Conservation (phyloP, 1,140 invertebrate species). For the Contarinia nasturtii region DNA sequence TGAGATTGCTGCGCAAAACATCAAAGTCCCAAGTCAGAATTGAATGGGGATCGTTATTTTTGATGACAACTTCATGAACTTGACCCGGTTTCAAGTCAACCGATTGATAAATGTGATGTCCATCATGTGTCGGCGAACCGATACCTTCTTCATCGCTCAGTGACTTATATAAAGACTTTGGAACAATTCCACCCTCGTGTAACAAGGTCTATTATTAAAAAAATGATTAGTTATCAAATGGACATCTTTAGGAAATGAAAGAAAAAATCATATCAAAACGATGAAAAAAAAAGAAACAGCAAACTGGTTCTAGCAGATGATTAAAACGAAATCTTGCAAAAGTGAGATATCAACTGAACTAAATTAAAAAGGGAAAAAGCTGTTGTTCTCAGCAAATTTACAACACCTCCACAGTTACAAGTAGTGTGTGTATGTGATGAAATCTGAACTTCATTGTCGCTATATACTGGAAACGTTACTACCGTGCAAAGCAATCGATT, state of each 20-base stretch:
- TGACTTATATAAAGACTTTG: constrained; percentile 71
- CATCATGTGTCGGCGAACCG: constrained; percentile 15
- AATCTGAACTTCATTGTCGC: no score
- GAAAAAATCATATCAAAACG: not conserved
- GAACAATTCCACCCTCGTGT: constrained; percentile 71
- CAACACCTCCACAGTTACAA: no score
- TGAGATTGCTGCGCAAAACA: constrained; percentile 73
- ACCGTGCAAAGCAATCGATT: not conserved
- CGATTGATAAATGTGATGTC: constrained; percentile 32
- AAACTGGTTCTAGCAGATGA: not conserved
- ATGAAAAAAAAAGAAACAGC: not conserved
- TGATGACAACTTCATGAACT: constrained; percentile 68
- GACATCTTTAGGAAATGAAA: not conserved
- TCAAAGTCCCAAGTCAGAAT: constrained; percentile 97
- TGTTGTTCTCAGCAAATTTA: no score
- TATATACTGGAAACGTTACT: no score
- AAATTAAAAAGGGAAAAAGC: no score
- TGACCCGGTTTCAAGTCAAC: constrained; percentile 33
- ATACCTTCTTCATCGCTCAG: constrained; percentile 37
- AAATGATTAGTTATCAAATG: not conserved
- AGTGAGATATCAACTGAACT: no score
- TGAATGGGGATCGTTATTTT: constrained; percentile 64
- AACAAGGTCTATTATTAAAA: constrained; percentile 46
- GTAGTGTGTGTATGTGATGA: no score
- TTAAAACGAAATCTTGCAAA: not conserved